Evolutionary conservation across 2,888 invertebrate genomes (phyloP), one percentile per base, ranked within the genome.

Genomic region (Melinaea marsaeus): DNA sequence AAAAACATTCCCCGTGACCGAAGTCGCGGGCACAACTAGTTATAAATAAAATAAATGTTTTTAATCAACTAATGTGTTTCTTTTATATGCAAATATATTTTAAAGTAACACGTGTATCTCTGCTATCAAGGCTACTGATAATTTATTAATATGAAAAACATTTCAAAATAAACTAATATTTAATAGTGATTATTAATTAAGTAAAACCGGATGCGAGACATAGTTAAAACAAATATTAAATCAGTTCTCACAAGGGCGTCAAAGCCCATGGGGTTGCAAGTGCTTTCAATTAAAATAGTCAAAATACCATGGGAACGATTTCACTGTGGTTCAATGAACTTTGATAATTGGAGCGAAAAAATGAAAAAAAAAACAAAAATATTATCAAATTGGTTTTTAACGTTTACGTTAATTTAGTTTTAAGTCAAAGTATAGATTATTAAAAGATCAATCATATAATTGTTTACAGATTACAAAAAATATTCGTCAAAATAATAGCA

Each of bases 181-280:
- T 46, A 46, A n/a, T n/a, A 48, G 4, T 22, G 13, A 48, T 22
- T 48, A 57, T 22, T 22, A 22, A 22, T 22, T 22, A 22, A 22
- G 22, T 22, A 22, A 22, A 22, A 68, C 54, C n/a, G 67, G 71
- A 66, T 70, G 81, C 84, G 71, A 67, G 32, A 32, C 22, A 32
- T 7, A 9, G 32, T 51, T 51, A 22, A 51, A 51, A 51, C 51
- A 51, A 51, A 51, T 32, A 51, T 22, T 22, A 22, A 42, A 42
- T 42, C 42, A 80, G 90, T 90, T 90, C 90, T 85, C 90, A 90
- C 86, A 86, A 83, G 80, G 82, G 83, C 75, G 85, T 83, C 78
- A 86, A 85, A 72, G 73, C 76, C 42, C 7, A 9, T 80, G 78
- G 79, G 85, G 83, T 79, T 81, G 81, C 78, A 76, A 73, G 70